Evolutionary conservation across 2,797 vertebrate genomes (phyloP).

Genomic region (Phaenicophaeus curvirostris): DNA sequence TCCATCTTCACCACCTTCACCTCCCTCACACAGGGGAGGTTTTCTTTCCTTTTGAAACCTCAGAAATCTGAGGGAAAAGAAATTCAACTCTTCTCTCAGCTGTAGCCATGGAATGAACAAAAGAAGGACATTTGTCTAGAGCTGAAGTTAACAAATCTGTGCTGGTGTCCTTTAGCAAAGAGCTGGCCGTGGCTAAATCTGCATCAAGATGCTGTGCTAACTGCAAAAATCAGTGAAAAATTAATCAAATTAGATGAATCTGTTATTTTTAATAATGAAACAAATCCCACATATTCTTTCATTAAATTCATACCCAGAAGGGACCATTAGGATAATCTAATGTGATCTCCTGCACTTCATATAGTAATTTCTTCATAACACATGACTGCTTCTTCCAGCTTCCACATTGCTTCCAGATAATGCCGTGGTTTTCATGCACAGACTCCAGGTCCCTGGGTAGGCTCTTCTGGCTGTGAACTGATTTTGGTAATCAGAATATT

Average conservation of each 20-base stretch:
- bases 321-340: background rate
- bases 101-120: background rate
- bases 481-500: background rate
- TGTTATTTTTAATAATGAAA: conserved; percentile 15
- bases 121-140: background rate
- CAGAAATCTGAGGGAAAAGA: too few species aligned
- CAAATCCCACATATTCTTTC: background rate
- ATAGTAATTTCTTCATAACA: background rate
- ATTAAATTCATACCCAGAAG: background rate
- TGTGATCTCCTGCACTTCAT: background rate
- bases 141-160: background rate
- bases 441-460: rapidly evolving
- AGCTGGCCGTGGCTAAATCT: background rate
- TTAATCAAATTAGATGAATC: background rate
- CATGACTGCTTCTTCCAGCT: background rate
- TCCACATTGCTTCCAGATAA: background rate
- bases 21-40: too few species aligned
- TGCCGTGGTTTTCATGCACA: background rate
- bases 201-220: background rate
- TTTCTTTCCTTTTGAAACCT: background rate
- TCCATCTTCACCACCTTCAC: rapidly evolving
- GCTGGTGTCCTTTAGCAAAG: background rate
- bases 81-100: background rate
- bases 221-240: background rate
- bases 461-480: background rate